Evolutionary conservation across 92 coral and sea anemone species (phyloP).

Genomic region (Phymanthus crucifer): DNA sequence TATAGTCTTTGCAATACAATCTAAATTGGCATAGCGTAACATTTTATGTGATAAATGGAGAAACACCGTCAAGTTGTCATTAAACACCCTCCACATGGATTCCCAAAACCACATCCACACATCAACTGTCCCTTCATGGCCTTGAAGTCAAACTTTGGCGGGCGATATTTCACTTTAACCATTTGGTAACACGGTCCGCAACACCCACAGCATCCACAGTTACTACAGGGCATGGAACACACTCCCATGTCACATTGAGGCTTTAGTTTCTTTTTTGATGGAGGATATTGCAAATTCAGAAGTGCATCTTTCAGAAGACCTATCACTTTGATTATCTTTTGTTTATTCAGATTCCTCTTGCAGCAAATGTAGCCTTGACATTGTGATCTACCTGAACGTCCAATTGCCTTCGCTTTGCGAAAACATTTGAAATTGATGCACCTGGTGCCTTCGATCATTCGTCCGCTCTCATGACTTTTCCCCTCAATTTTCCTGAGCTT

Average conservation of each 20-base stretch:
- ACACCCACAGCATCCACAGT: constrained; percentile 51
- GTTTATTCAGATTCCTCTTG: constrained; percentile 31
- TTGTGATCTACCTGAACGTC: neutral
- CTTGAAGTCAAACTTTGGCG: constrained; percentile 64
- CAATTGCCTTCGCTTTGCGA: neutral
- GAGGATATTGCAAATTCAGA: constrained; percentile 12
- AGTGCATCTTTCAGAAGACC: constrained; percentile 36
- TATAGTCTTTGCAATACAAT: neutral
- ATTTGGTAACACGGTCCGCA: constrained; percentile 45
- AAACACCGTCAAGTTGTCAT: constrained; percentile 17
- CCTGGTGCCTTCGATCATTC: neutral
- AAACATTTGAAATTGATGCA: neutral
- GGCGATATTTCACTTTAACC: constrained; percentile 64
- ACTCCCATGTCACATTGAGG: constrained; percentile 32
- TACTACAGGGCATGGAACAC: constrained; percentile 41
- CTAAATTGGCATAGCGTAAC: too few species aligned
- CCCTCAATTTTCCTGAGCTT: neutral
- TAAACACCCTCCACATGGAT: constrained; percentile 46
- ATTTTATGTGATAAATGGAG: too few species aligned
- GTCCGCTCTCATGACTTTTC: neutral
- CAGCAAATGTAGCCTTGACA: constrained; percentile 13
- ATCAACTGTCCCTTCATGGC: constrained; percentile 55
- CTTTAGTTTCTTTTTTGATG: constrained; percentile 30
- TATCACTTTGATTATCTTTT: constrained; percentile 26
- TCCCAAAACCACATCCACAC: constrained; percentile 69